Evolutionary conservation across 2,888 invertebrate species (phyloP).

Genomic region (Dinocampus coccinellae): DNA sequence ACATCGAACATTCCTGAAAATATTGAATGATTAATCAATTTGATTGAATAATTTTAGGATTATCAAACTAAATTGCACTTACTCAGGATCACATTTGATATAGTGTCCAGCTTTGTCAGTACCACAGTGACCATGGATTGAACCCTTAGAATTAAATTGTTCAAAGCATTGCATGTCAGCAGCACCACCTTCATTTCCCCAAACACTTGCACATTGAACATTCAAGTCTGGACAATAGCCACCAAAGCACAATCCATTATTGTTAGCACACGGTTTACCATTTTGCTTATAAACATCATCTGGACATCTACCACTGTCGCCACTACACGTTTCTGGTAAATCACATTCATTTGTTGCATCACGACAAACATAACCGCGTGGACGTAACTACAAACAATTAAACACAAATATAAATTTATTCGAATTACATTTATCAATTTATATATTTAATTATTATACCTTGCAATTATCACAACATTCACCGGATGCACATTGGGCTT

Average conservation of each 20-base stretch:
- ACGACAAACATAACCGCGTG: constrained; percentile 85
- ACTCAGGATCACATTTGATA: constrained; percentile 90
- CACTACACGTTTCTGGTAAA: constrained; percentile 94
- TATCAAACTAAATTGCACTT: constrained; percentile 72
- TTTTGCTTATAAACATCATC: constrained; percentile 91
- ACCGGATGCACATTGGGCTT: constrained; percentile 94
- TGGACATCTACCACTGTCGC: constrained; percentile 91
- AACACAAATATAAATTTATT: neutral
- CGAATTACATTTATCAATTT: neutral
- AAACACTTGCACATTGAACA: constrained; percentile 91
- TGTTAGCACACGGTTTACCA: constrained; percentile 84
- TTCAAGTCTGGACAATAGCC: constrained; percentile 91
- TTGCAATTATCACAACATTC: constrained; percentile 91
- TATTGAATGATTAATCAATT: constrained; percentile 29
- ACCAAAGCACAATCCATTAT: constrained; percentile 88
- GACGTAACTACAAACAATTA: constrained; percentile 74
- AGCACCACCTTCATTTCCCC: constrained; percentile 89
- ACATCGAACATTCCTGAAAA: constrained; percentile 86
- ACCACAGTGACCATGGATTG: constrained; percentile 96
- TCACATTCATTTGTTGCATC: constrained; percentile 93
- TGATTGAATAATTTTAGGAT: neutral
- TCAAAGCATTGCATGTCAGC: constrained; percentile 93
- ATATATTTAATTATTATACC: constrained; percentile 71
- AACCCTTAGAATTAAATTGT: constrained; percentile 95
- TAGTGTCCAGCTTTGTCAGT: constrained; percentile 81